Evolutionary conservation across 1,140 invertebrate genomes (phyloP).

Genomic region (Uloborus diversus): DNA sequence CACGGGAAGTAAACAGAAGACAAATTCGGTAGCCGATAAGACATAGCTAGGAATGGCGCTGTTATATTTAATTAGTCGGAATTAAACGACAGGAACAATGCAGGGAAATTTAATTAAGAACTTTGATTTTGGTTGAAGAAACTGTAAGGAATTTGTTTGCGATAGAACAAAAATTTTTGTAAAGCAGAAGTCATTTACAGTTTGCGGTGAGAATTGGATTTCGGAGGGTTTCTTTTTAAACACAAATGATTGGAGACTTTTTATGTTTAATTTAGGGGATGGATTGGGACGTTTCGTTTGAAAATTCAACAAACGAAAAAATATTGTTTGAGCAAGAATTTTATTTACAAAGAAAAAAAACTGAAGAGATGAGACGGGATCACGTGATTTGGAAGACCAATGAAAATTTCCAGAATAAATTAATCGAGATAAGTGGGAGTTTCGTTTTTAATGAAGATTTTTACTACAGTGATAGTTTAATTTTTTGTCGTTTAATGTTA

Average conservation of each 20-base stretch:
- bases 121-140: background rate
- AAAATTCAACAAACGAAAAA: conserved; percentile 18
- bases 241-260: too few species aligned
- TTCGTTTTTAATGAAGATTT: background rate
- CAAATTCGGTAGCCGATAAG: conserved; percentile 33
- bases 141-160: too few species aligned
- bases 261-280: too few species aligned
- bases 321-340: conserved; percentile 46
- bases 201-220: too few species aligned
- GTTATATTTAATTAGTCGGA: conserved; percentile 54
- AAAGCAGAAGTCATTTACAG: too few species aligned
- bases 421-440: background rate
- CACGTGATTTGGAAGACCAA: background rate
- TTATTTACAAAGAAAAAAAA: background rate
- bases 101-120: conserved; percentile 48
- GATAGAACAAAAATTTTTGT: too few species aligned
- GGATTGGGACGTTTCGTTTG: too few species aligned
- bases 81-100: conserved; percentile 31
- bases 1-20: conserved; percentile 23
- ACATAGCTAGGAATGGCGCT: conserved; percentile 25
- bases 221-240: too few species aligned
- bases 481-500: too few species aligned
- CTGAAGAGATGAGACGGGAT: conserved; percentile 11
- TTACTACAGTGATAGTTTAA: too few species aligned
- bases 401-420: too few species aligned